A percentile compares a stretch with the other conserved stretches of the same genome.
phyloP scores from a whole-genome alignment of 1,140 invertebrate species.

The Tenebrio molitor region DNA sequence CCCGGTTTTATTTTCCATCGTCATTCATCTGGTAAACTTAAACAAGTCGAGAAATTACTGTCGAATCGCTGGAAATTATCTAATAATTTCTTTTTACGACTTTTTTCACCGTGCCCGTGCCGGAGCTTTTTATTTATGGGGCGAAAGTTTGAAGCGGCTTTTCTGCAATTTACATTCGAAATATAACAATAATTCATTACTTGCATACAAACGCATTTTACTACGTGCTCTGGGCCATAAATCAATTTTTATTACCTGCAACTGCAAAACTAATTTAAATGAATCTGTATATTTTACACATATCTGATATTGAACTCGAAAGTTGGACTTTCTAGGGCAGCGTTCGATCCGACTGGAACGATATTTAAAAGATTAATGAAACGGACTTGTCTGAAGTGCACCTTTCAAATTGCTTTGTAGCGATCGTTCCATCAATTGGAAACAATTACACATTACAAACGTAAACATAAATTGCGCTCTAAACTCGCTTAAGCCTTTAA shows the following conservation, averaged over 20 bases:
- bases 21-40: no score
- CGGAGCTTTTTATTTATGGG: not conserved
- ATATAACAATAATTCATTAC: slow-evolving; percentile 22
- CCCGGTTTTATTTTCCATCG: no score
- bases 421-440: slow-evolving; percentile 22
- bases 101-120: no score
- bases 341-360: not conserved
- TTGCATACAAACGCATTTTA: slow-evolving; percentile 27
- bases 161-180: slow-evolving; percentile 26
- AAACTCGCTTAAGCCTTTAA: slow-evolving; percentile 34
- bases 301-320: slow-evolving; percentile 19
- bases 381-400: not conserved
- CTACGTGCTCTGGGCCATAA: slow-evolving; percentile 6
- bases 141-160: slow-evolving; percentile 26
- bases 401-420: slow-evolving; percentile 19
- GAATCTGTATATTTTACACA: slow-evolving; percentile 32
- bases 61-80: no score
- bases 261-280: slow-evolving; percentile 39
- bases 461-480: slow-evolving; percentile 23
- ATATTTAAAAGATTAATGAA: slow-evolving; percentile 29
- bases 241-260: slow-evolving; percentile 35
- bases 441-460: slow-evolving; percentile 27
- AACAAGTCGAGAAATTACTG: no score
- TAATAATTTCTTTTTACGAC: not conserved
- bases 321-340: not conserved